Conservation (phyloP, 2,797 vertebrate species). For the Pogoniulus pusillus region DNA sequence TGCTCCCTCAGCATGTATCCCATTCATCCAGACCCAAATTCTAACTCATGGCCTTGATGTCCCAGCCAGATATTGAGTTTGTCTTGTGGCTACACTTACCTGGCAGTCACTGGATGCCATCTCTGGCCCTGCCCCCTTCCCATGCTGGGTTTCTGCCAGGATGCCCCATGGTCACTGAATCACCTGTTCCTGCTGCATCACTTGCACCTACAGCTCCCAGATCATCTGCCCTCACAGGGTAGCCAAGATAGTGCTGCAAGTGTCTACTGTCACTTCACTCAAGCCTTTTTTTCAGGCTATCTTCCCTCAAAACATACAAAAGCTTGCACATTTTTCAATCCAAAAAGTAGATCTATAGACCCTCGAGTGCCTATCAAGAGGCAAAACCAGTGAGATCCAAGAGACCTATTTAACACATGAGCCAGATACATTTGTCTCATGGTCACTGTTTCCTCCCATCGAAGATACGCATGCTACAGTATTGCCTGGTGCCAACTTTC, state of each 20-base stretch:
- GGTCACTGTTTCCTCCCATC: background rate
- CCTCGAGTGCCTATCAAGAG: background rate
- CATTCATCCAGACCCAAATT: background rate
- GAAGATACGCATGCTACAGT: background rate
- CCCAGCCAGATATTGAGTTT: background rate
- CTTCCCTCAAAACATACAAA: background rate
- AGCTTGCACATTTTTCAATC: background rate
- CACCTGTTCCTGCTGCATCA: rapidly evolving
- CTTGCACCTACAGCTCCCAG: rapidly evolving
- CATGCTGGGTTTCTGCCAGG: background rate
- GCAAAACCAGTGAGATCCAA: background rate
- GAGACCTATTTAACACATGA: background rate
- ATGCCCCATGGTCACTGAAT: rapidly evolving
- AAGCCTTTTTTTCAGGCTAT: background rate
- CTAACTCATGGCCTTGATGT: background rate
- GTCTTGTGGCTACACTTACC: background rate
- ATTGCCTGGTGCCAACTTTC: background rate
- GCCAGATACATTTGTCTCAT: background rate
- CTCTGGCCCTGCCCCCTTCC: background rate
- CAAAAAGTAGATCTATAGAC: background rate
- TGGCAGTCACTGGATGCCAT: background rate
- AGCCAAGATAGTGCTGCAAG: background rate
- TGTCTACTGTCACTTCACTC: background rate
- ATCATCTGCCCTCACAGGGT: background rate
- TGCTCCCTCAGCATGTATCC: background rate